Evolutionary conservation across 2,797 vertebrate species (phyloP), one percentile per base, ranked within the genome.

Genomic region (Sebastes oblongus): DNA sequence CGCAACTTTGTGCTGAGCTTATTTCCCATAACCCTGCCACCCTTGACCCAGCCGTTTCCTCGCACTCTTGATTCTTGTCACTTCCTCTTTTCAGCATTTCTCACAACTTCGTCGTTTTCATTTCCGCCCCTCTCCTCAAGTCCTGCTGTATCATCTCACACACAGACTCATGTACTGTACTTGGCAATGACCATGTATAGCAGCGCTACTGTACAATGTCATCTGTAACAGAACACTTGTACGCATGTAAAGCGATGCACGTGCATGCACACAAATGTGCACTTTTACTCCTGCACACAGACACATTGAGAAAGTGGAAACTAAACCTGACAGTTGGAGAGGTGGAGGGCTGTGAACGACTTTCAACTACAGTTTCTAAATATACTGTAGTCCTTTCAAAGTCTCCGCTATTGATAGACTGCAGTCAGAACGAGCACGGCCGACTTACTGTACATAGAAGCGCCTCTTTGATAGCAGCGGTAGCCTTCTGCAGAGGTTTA

Each of bases 1-100:
- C 5, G 5, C 77, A 56, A 65, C 50, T 59, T 81, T 79, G 62
- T 61, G 83, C 83, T 82, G 86, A 90, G 81, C 77, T 93, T 29
- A 91, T 93, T 95, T 95, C 93, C 93, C 91, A 93, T 62, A 91
- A 91, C 91, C 85, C 86, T 39, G 12, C 71, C 86, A 91, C 86
- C 88, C 87, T 74, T 91, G 88, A 91, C 88, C 90, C 90, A 91
- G 90, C 93, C 81, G 92, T 86, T 94, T 95, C 94, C 94, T 91
- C 72, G 77, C 75, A 68, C 67, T 58, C 62, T 34, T 66, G 73
- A 59, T 70, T 81, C 68, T 54, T 54, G 60, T n/a, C 25, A 3
- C 74, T 84, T 89, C 85, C 85, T 87, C 67, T 77, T 73, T 62
- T 65, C 72, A 54, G 75, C 75, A 77, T 66, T 85, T 83, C 79